A percentile compares a stretch with the other conserved stretches of the same genome.
Evolutionary conservation across 2,113 vertebrate species (phyloP).

Genomic region (Spea bombifrons): DNA sequence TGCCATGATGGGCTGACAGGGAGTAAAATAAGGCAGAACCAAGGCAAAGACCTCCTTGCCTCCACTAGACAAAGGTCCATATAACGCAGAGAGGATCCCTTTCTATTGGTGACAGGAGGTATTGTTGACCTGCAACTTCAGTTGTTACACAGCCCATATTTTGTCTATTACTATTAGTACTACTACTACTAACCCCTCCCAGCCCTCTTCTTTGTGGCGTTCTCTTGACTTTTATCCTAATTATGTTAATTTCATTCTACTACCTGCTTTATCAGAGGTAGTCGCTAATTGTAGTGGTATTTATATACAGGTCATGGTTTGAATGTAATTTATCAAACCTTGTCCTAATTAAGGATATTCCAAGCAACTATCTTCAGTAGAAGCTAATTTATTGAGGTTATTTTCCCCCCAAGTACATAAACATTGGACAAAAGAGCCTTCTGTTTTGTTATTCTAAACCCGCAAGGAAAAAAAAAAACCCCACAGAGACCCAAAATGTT

Average conservation of each 20-base stretch:
- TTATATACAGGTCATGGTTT: conserved; percentile 28
- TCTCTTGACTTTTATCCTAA: conserved; percentile 26
- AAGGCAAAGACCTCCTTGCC: too few species aligned
- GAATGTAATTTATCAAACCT: conserved; percentile 27
- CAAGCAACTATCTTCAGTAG: background rate
- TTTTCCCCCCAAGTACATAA: background rate
- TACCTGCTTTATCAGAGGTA: background rate
- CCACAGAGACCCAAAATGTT: too few species aligned
- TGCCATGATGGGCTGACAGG: too few species aligned
- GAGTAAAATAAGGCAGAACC: too few species aligned
- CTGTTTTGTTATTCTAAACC: background rate
- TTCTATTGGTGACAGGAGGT: too few species aligned
- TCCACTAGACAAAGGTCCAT: too few species aligned
- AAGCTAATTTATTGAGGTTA: background rate
- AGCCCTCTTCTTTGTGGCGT: background rate
- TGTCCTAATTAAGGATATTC: conserved; percentile 27
- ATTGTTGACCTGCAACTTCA: too few species aligned
- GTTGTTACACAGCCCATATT: too few species aligned
- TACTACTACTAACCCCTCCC: background rate
- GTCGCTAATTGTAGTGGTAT: conserved; percentile 24
- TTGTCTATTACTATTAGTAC: too few species aligned
- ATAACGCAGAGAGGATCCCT: too few species aligned
- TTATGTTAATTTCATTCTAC: conserved; percentile 18
- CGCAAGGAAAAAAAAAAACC: too few species aligned
- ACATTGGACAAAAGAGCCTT: background rate